Conservation (phyloP, 2,113 vertebrate genomes). For the Muntiacus reevesi region DNA sequence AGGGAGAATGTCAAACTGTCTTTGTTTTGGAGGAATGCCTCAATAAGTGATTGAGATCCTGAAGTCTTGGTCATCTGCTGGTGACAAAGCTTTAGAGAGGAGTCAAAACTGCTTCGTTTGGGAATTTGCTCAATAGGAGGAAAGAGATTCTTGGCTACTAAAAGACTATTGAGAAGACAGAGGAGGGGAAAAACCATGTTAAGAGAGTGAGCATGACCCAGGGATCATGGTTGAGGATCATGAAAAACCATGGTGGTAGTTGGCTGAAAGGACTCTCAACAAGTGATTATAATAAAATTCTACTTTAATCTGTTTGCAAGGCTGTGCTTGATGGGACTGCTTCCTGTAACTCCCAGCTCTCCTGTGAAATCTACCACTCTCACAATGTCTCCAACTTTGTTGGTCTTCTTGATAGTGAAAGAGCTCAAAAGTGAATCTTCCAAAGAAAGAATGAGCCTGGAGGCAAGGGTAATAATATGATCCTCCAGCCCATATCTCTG, state of each 20-base stretch:
- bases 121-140: background rate
- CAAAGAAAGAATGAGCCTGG: background rate
- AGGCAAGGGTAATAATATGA: background rate
- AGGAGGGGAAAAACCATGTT: background rate
- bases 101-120: conserved; percentile 27
- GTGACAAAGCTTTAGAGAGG: conserved; percentile 24
- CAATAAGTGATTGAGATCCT: background rate
- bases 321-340: background rate
- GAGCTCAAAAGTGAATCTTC: background rate
- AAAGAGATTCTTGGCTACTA: conserved; percentile 30
- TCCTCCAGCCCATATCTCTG: background rate
- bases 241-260: background rate
- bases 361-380: background rate
- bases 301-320: background rate
- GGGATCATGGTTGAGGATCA: background rate
- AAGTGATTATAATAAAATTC: background rate
- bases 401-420: background rate
- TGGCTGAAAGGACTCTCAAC: background rate
- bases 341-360: background rate
- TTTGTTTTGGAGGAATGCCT: conserved; percentile 32
- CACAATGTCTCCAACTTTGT: background rate
- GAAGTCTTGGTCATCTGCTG: background rate
- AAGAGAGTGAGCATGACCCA: background rate
- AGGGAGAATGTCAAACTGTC: conserved; percentile 6
- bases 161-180: background rate